These are phyloP conservation scores for Myiotriccus ornatus DNA, from an alignment of 2,797 vertebrate genomes.

Conservation along the genomic window DNA sequence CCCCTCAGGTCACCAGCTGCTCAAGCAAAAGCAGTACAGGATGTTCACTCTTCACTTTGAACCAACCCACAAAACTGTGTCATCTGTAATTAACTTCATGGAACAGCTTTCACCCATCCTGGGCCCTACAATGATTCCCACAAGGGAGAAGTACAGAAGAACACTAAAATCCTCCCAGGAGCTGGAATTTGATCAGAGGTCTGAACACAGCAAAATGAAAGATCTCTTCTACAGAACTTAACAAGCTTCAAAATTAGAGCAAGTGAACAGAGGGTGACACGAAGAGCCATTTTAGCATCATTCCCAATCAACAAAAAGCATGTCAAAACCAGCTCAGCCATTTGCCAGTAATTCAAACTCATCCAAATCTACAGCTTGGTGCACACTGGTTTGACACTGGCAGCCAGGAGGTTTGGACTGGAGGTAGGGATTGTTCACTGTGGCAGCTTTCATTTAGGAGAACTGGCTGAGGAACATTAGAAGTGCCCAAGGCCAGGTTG, in stretches of 20 bases:
- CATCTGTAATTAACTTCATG: background rate
- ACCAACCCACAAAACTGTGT: too few relatives aligned
- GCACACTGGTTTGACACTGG: background rate
- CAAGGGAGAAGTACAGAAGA: background rate
- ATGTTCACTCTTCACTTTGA: background rate
- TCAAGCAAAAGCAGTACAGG: background rate
- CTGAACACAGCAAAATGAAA: background rate
- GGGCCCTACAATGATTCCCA: background rate
- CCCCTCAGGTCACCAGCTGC: background rate
- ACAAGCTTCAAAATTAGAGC: background rate
- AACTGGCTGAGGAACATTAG: background rate
- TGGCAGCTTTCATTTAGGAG: background rate
- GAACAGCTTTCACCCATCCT: background rate
- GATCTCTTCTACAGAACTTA: background rate
- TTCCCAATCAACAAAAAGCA: background rate
- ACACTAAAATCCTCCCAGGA: background rate
- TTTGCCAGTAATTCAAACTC: background rate
- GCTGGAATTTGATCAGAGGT: background rate
- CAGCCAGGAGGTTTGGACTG: background rate
- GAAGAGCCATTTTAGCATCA: background rate
- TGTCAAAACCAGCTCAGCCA: background rate
- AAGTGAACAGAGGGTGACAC: background rate
- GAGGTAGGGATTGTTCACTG: background rate
- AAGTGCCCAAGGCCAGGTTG: background rate
- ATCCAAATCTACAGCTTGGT: background rate